phyloP scores from a whole-genome alignment of 37 sponge, comb jelly and placozoan genomes.

The Tethya wilhelma region DNA sequence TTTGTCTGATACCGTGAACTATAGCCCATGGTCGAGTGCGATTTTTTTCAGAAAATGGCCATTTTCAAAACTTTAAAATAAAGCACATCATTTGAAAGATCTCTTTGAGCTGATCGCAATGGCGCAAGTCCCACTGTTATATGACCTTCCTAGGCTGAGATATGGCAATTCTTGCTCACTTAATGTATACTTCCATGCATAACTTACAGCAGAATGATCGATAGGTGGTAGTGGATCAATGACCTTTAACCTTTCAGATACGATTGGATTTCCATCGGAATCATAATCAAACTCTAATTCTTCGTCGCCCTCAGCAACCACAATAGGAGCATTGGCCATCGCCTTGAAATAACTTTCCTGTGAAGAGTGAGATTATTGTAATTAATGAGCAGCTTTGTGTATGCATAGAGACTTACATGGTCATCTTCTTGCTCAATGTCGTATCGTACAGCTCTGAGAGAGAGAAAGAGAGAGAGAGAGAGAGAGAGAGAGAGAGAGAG shows the following conservation, averaged over 20 bases:
- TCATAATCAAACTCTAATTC: slow-evolving; percentile 94
- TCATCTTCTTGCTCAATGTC: slow-evolving; percentile 98
- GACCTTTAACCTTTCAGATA: slow-evolving; percentile 77
- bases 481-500: not conserved
- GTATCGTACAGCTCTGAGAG: slow-evolving; percentile 66
- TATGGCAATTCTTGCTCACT: no score
- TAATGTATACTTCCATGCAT: not conserved
- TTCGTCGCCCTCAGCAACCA: slow-evolving; percentile 81
- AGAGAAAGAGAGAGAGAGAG: not conserved
- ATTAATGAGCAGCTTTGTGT: not conserved
- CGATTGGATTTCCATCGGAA: slow-evolving; percentile 92
- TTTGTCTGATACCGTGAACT: no score
- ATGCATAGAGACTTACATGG: slow-evolving; percentile 58
- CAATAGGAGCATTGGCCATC: slow-evolving; percentile 77
- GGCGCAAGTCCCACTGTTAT: no score
- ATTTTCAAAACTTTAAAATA: no score
- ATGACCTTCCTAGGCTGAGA: no score
- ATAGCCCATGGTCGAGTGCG: no score
- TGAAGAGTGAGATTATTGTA: not conserved
- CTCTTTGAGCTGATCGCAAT: no score
- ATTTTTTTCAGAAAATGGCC: no score
- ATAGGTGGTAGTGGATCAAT: slow-evolving; percentile 93
- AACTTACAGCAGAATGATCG: slow-evolving; percentile 78
- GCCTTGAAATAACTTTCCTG: slow-evolving; percentile 94
- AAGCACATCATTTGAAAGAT: no score